Conservation (phyloP, 2,888 invertebrate genomes). For the Nomada ferruginata region DNA sequence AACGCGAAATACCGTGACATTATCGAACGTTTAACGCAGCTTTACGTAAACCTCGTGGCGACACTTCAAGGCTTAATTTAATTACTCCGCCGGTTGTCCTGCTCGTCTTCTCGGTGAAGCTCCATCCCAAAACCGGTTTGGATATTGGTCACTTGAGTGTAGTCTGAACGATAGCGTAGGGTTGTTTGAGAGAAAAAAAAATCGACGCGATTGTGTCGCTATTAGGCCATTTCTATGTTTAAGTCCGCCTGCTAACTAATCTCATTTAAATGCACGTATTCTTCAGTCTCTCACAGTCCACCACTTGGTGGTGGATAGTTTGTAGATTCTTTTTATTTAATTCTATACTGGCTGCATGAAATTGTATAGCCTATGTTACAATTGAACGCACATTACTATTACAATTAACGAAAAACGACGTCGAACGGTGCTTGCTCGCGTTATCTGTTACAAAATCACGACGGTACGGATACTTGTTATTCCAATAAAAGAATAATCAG, state of each 20-base stretch:
- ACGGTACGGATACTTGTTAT: no score
- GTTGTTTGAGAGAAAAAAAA: constrained; percentile 21
- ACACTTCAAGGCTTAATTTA: constrained; percentile 55
- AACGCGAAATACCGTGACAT: constrained; percentile 44
- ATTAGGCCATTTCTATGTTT: background rate
- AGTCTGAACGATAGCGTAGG: constrained; percentile 4
- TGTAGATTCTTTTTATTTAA: no score
- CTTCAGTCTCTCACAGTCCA: no score
- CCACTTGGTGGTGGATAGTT: no score
- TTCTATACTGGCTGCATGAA: no score
- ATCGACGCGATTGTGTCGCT: constrained; percentile 4
- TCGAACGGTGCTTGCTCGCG: no score
- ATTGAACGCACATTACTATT: no score
- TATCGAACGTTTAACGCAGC: constrained; percentile 45
- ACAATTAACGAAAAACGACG: no score
- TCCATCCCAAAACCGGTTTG: constrained; percentile 57
- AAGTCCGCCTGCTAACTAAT: background rate
- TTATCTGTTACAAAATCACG: no score
- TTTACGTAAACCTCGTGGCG: constrained; percentile 55
- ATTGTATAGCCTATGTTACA: no score
- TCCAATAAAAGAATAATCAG: no score
- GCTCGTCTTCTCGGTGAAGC: constrained; percentile 25
- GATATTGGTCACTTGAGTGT: constrained; percentile 31
- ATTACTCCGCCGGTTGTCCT: constrained; percentile 36
- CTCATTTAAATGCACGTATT: no score